A percentile compares a stretch with the other conserved stretches of the same genome.
These are phyloP conservation scores for Hipposideros larvatus DNA, from an alignment of 2,797 vertebrate genomes.

Conservation along the genomic window DNA sequence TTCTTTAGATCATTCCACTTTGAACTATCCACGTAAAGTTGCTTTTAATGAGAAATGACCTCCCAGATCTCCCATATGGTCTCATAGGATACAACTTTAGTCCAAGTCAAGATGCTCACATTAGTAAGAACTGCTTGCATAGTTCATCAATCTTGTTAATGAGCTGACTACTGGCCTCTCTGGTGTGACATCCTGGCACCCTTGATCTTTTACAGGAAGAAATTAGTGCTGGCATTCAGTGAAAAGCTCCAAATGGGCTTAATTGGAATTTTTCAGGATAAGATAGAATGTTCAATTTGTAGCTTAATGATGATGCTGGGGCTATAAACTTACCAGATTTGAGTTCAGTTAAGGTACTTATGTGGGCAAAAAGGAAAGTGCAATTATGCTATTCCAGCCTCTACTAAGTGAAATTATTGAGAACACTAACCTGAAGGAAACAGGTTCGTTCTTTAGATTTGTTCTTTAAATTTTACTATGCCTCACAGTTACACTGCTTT, in stretches of 20 bases:
- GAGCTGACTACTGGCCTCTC: neutral
- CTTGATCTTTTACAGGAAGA: slow-evolving; percentile 60
- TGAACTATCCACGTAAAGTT: neutral
- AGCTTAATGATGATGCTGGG: slow-evolving; percentile 72
- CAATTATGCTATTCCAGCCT: slow-evolving; percentile 36
- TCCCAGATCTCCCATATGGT: neutral
- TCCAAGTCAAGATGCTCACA: neutral
- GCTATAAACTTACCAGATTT: slow-evolving; percentile 64
- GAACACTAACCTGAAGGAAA: slow-evolving; percentile 52
- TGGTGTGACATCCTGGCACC: slow-evolving; percentile 39
- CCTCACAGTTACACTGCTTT: neutral
- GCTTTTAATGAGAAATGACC: slow-evolving; percentile 39
- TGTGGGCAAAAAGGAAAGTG: slow-evolving; percentile 57
- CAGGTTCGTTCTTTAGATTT: neutral
- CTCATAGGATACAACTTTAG: neutral
- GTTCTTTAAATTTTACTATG: slow-evolving; percentile 5
- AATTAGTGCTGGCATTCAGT: neutral
- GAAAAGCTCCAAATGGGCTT: slow-evolving; percentile 48
- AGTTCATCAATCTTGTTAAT: slow-evolving; percentile 63
- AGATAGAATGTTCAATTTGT: slow-evolving; percentile 70
- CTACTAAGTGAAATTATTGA: slow-evolving; percentile 57
- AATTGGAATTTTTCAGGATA: slow-evolving; percentile 61
- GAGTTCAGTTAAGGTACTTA: slow-evolving; percentile 69
- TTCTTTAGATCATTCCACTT: neutral
- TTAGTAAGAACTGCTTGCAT: neutral